Base-by-base conservation (phyloP, 1,140 invertebrate species). In the Macrotrachela quadricornifera region DNA sequence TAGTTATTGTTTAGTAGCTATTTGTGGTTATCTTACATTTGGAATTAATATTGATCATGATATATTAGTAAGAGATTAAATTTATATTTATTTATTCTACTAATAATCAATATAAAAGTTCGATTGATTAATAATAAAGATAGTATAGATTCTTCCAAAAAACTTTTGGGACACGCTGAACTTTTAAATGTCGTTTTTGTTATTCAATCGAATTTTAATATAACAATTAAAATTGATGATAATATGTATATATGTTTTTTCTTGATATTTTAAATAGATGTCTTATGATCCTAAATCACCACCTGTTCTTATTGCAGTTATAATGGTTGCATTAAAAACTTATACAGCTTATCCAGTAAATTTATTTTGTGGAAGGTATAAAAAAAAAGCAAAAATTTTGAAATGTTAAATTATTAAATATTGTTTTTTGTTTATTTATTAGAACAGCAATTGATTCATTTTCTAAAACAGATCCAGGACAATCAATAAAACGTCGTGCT, bases 301-400 rank as follows among this genome's bases (percentile, higher is more conserved):
- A 12, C 68, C 61, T 37, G 71, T 81, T 2, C 64, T 78, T 0
- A 57, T 76, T 10, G 79, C 76, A 10, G 75, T 80, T 46, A 60
- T 78, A 21, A 71, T 78, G 2, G 69, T 80, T 40, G 76, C 77
- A 2, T 54, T 80, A 0, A 81, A 81, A 64, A 80, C 78, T 50
- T 76, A 77, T 61, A 78, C 77, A 0, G 80, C 79, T 0, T 81
- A 80, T 66, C 79, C 79, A 8, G 78, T 80, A n/a, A 66, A 81
- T 3, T 60, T 77, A 3, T 79, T 80, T 57, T 81, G 79, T 70
- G 79, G 79, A 10, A 64, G 73, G 71, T 73, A 62, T 56, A 58
- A 16, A 8, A 46, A 14, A 49, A n/a, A 8, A n/a, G n/a, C n/a
- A n/a, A n/a, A n/a, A n/a, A n/a, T n/a, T 58, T 53, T 13, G 10